These are phyloP conservation scores for Pachyrhynchus sulphureomaculatus DNA, from an alignment of 1,140 invertebrate species.

Conservation along the genomic window DNA sequence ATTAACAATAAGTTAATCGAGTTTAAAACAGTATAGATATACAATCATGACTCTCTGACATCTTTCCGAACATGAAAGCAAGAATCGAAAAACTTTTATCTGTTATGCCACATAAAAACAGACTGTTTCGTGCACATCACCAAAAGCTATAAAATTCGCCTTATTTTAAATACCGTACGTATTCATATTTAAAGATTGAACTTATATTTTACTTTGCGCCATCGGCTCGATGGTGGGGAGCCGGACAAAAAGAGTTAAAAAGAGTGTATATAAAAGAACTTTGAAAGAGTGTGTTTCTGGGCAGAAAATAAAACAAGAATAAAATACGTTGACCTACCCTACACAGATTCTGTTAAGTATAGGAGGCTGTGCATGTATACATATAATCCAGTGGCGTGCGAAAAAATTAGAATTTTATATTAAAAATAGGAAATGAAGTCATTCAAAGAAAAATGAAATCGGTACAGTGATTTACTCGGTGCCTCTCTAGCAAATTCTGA, in stretches of 20 bases:
- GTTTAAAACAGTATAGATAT: no score
- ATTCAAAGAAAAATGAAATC: no score
- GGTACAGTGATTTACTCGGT: no score
- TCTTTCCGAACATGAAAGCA: no score
- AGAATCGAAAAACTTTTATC: no score
- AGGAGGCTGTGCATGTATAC: conserved; percentile 51
- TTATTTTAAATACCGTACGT: conserved; percentile 37
- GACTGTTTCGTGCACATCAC: not conserved
- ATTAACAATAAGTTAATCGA: no score
- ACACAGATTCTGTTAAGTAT: conserved; percentile 51
- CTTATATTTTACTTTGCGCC: conserved; percentile 43
- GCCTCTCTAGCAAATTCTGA: no score
- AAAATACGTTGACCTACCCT: conserved; percentile 53
- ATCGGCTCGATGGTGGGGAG: conserved; percentile 32
- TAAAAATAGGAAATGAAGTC: not conserved
- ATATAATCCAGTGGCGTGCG: conserved; percentile 46
- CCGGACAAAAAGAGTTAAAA: conserved; percentile 38
- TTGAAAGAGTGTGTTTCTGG: conserved; percentile 43
- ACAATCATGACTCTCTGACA: no score
- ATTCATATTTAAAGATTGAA: conserved; percentile 47
- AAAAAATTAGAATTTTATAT: conserved; percentile 6
- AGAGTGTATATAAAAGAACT: conserved; percentile 46
- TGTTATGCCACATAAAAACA: not conserved
- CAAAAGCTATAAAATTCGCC: conserved; percentile 3
- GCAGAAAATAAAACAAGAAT: conserved; percentile 51